Conservation (phyloP, 2,888 invertebrate genomes). For the Bombylius discolor region DNA sequence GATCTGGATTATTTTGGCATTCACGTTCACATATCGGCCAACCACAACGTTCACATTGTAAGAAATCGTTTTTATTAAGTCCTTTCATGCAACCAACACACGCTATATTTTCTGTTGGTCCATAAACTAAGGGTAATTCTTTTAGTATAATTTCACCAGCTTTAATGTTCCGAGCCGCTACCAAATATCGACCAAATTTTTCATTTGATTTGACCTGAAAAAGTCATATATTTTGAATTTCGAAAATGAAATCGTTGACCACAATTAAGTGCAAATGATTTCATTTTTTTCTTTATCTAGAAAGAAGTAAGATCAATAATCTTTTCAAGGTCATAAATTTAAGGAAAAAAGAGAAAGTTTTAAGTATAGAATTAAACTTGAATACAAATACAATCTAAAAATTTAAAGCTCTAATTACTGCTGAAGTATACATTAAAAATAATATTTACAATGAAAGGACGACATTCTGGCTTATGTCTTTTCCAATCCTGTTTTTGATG, state of each 20-base stretch:
- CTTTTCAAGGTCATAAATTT: no score
- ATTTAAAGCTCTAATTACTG: no score
- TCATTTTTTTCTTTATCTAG: slow-evolving; percentile 34
- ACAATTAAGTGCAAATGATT: no score
- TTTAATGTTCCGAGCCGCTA: slow-evolving; percentile 55
- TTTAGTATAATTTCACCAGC: slow-evolving; percentile 59
- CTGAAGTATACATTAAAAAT: no score
- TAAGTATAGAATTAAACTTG: no score
- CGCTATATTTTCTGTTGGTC: slow-evolving; percentile 50
- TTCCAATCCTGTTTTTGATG: slow-evolving; percentile 74
- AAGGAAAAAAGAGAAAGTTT: no score
- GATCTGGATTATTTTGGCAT: slow-evolving; percentile 48
- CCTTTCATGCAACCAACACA: slow-evolving; percentile 31
- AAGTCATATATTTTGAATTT: no score
- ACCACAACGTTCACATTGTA: slow-evolving; percentile 53
- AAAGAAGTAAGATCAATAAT: no score
- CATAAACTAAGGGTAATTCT: slow-evolving; percentile 55
- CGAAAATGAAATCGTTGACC: no score
- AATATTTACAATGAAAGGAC: slow-evolving; percentile 44
- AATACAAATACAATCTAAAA: no score
- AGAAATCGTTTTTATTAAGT: slow-evolving; percentile 38
- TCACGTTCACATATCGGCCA: slow-evolving; percentile 65
- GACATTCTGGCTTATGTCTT: slow-evolving; percentile 52
- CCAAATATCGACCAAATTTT: slow-evolving; percentile 52
- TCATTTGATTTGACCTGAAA: slow-evolving; percentile 44